Percentiles rank a stretch among this genome's conserved stretches.
Evolutionary conservation across 2,113 vertebrate genomes (phyloP).

Genomic region (Philantomba maxwellii): DNA sequence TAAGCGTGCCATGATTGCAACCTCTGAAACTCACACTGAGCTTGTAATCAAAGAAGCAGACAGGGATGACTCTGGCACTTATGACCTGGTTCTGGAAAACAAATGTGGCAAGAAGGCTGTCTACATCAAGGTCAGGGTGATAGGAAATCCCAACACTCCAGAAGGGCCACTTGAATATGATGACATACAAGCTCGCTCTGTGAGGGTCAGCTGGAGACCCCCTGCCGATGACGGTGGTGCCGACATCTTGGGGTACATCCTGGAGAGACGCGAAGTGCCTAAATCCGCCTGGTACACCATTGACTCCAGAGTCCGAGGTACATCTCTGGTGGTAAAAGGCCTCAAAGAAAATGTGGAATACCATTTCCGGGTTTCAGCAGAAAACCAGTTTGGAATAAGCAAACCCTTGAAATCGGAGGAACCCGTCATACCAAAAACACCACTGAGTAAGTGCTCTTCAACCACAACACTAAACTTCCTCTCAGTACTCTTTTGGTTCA

Average conservation of each 20-base stretch:
- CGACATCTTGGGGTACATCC: constrained; percentile 92
- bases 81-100: constrained; percentile 92
- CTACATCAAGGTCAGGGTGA: constrained; percentile 96
- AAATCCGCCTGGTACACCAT: constrained; percentile 98
- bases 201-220: constrained; percentile 92
- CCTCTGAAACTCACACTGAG: constrained; percentile 90
- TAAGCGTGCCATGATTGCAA: constrained; percentile 91
- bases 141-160: constrained; percentile 90
- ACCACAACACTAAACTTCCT: neutral
- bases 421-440: constrained; percentile 90
- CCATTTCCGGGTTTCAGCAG: constrained; percentile 95
- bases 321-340: constrained; percentile 92
- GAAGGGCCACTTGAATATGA: constrained; percentile 92
- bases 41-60: constrained; percentile 95
- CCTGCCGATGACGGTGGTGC: constrained; percentile 91
- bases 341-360: constrained; percentile 94
- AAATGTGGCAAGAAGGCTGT: constrained; percentile 93
- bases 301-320: constrained; percentile 92
- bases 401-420: constrained; percentile 93
- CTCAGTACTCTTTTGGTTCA: neutral
- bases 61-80: constrained; percentile 91
- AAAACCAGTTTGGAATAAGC: constrained; percentile 95
- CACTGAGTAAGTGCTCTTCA: constrained; percentile 88
- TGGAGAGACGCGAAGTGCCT: constrained; percentile 92
- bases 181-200: constrained; percentile 93